These are phyloP conservation scores for Aspidapion aeneum DNA, from an alignment of 2,888 invertebrate genomes.

Conservation along the genomic window DNA sequence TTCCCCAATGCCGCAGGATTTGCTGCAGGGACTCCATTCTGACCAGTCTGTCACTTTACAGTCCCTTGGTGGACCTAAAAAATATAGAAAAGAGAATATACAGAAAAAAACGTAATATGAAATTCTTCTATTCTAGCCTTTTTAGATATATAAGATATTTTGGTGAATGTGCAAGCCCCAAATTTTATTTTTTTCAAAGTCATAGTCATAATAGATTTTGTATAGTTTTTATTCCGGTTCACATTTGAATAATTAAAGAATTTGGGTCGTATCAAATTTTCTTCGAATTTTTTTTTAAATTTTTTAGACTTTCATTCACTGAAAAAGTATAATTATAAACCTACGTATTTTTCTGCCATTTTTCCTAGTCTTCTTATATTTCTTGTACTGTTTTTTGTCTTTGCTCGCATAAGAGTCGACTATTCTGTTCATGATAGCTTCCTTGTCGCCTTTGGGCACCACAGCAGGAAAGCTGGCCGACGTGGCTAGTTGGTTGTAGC, in stretches of 20 bases:
- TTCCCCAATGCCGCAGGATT: conserved; percentile 87
- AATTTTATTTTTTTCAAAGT: too few relatives aligned
- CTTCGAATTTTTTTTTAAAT: too few relatives aligned
- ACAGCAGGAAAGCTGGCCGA: conserved; percentile 51
- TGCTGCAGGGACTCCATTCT: conserved; percentile 83
- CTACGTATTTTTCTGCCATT: conserved; percentile 47
- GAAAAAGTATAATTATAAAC: too few relatives aligned
- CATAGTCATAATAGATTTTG: too few relatives aligned
- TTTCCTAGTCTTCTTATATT: conserved; percentile 46
- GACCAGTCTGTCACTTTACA: conserved; percentile 86
- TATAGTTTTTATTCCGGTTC: too few relatives aligned
- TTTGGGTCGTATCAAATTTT: too few relatives aligned
- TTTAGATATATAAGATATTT: too few relatives aligned
- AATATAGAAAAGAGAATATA: conserved; percentile 9
- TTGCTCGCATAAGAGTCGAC: conserved; percentile 60
- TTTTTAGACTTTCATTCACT: too few relatives aligned
- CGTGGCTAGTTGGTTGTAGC: conserved; percentile 27
- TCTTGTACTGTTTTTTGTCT: conserved; percentile 45
- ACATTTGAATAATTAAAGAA: too few relatives aligned
- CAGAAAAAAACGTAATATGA: too few relatives aligned
- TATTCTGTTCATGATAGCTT: conserved; percentile 67
- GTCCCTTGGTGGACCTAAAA: conserved; percentile 63
- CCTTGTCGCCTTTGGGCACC: conserved; percentile 63
- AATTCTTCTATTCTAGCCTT: too few relatives aligned
- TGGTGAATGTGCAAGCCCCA: too few relatives aligned